Conservation (phyloP, 2,113 vertebrate species). For the Acinonyx jubatus region DNA sequence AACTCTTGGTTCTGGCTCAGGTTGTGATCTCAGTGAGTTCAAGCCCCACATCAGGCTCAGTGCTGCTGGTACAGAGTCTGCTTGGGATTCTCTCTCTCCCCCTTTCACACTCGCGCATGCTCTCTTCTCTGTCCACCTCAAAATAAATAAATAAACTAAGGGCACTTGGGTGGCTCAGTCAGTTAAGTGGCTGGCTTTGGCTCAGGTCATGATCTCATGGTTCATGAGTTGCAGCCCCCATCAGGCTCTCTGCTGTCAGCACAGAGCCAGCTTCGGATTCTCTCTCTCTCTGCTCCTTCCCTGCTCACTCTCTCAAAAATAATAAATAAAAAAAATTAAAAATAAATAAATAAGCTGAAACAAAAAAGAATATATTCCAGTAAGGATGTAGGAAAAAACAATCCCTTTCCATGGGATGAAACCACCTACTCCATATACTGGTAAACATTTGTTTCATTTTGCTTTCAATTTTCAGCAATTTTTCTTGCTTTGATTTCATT, state of each 20-base stretch:
- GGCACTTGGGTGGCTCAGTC: too few species aligned
- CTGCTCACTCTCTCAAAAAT: too few species aligned
- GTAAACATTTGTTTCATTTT: background rate
- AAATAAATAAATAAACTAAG: too few species aligned
- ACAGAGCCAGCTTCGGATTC: too few species aligned
- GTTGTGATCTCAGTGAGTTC: background rate
- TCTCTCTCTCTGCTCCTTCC: too few species aligned
- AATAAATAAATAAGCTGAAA: background rate
- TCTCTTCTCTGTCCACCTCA: background rate
- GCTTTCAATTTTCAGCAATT: background rate
- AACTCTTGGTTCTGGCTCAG: background rate
- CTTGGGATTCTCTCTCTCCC: background rate
- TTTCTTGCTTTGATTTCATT: constrained; percentile 15
- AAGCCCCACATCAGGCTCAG: background rate
- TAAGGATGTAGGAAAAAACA: background rate
- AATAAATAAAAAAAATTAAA: too few species aligned
- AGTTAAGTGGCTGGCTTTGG: too few species aligned
- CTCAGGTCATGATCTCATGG: too few species aligned
- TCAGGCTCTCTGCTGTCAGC: too few species aligned
- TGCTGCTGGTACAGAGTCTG: background rate
- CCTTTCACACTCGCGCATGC: background rate
- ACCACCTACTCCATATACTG: background rate
- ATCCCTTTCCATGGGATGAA: constrained; percentile 9
- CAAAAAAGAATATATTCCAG: background rate
- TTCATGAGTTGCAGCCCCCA: too few species aligned